Base-by-base conservation (phyloP, 2,888 invertebrate species). In the Tiphia femorata region DNA sequence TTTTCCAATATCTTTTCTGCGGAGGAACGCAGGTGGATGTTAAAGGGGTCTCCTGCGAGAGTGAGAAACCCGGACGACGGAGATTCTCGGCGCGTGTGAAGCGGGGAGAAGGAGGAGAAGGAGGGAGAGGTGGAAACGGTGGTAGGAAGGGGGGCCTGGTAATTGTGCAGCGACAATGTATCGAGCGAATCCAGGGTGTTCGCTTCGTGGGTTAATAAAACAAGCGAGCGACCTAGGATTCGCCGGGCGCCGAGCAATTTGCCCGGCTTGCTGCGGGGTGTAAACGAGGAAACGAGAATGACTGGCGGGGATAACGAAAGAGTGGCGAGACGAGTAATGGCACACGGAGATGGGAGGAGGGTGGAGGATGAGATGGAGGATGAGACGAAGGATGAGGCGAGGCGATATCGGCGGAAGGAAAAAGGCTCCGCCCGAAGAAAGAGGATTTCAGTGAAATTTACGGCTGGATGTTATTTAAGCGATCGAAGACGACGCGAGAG, bases 361-460 rank as follows among this genome's bases (percentile, higher is more conserved):
- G 27, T 37, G 30, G 19, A 23, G 42, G 17, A 17, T 49, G 37
- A 17, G 44, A 41, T 20, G 38, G 37, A 51, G 47, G 52, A 47
- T 54, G 43, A 37, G 25, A n/a, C 33, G 14, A 2, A 33, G 12
- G 25, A 41, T 10, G 12, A 12, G 7, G 10, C 14, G 8, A 33
- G 12, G 33, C 14, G 16, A 6, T 4, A 10, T 37, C 14, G 17
- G 6, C 14, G 3, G 37, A 25, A 14, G 8, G 4, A 12, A 21
- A 42, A 49, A 49, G 30, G 37, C 37, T 12, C 16, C 16, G 17
- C n/a, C n/a, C 10, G 29, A 20, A 23, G 44, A 49, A 44, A 49
- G 52, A 51, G 48, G 48, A 40, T 61, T 49, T 54, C 23, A 37
- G 35, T 10, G 27, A 47, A 62, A 69, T 72, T 71, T 62, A 62